Conservation (phyloP, 2,888 invertebrate genomes). For the Lepidocyrtoides sp. region DNA sequence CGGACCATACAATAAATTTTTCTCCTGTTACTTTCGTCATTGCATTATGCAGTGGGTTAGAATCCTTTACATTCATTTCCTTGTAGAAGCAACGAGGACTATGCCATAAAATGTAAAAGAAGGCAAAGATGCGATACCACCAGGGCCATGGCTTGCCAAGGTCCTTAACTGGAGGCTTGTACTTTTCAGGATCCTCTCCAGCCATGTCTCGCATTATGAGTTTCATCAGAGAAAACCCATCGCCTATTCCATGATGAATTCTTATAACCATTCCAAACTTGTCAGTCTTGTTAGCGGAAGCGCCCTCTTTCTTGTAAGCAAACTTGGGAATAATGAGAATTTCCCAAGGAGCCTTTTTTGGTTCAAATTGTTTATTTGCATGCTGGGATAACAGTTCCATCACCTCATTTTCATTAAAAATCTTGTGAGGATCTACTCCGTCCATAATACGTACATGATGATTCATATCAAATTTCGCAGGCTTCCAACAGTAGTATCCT, state of each 20-base stretch:
- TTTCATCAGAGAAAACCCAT: constrained; percentile 84
- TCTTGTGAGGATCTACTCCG: constrained; percentile 74
- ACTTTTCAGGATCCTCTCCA: constrained; percentile 74
- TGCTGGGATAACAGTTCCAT: constrained; percentile 77
- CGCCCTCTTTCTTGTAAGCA: constrained; percentile 78
- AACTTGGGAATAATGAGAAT: constrained; percentile 83
- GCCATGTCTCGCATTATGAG: constrained; percentile 83
- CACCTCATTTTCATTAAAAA: constrained; percentile 78
- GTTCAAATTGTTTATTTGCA: constrained; percentile 77
- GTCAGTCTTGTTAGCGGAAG: not conserved
- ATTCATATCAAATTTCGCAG: constrained; percentile 81
- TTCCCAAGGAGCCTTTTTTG: constrained; percentile 81
- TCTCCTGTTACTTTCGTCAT: constrained; percentile 72
- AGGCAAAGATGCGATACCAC: constrained; percentile 73
- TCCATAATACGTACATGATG: constrained; percentile 81
- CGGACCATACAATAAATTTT: constrained; percentile 82
- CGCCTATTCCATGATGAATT: constrained; percentile 83
- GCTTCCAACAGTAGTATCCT: constrained; percentile 83
- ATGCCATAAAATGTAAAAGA: constrained; percentile 80
- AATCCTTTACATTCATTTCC: constrained; percentile 81
- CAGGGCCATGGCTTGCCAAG: constrained; percentile 70
- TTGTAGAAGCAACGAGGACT: constrained; percentile 81
- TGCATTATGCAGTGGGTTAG: constrained; percentile 79
- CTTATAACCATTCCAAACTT: constrained; percentile 82
- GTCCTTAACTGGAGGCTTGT: constrained; percentile 67